phyloP scores from a whole-genome alignment of 2,113 vertebrate genomes.

The Etheostoma cragini region DNA sequence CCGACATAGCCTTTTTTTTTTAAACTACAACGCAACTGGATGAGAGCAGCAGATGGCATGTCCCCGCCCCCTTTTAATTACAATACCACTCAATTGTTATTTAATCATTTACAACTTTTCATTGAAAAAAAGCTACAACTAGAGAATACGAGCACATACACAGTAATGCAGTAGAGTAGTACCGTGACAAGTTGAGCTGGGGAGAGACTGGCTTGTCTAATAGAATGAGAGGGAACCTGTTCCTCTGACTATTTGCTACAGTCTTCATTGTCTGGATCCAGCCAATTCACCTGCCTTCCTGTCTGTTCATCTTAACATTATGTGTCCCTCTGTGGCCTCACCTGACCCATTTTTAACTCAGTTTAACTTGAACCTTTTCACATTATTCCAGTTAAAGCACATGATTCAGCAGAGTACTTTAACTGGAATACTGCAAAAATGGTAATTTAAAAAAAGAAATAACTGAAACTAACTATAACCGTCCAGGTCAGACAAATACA shows the following conservation, averaged over 20 bases:
- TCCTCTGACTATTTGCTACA: constrained; percentile 42
- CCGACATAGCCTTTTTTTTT: constrained; percentile 54
- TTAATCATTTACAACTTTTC: constrained; percentile 35
- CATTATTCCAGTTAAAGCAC: no score
- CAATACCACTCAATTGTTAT: constrained; percentile 49
- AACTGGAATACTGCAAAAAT: constrained; percentile 2
- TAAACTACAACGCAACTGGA: constrained; percentile 26
- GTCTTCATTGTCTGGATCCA: constrained; percentile 47
- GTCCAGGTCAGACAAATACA: not conserved
- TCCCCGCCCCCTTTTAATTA: constrained; percentile 6
- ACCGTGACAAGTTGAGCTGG: constrained; percentile 31
- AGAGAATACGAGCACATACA: not conserved
- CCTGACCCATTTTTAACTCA: constrained; percentile 33
- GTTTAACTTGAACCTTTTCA: not conserved
- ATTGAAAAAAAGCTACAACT: constrained; percentile 2
- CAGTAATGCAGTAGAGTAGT: not conserved
- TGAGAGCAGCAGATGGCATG: constrained; percentile 59
- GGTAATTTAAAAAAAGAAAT: constrained; percentile 6
- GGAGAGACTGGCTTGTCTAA: constrained; percentile 45
- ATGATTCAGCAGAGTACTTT: not conserved
- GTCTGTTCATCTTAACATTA: constrained; percentile 47
- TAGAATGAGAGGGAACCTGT: constrained; percentile 37
- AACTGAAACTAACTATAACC: constrained; percentile 16
- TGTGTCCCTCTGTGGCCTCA: constrained; percentile 25
- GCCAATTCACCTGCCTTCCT: constrained; percentile 53